Evolutionary conservation across 2,113 vertebrate species (phyloP).

Genomic region (Paedocypris sp.): DNA sequence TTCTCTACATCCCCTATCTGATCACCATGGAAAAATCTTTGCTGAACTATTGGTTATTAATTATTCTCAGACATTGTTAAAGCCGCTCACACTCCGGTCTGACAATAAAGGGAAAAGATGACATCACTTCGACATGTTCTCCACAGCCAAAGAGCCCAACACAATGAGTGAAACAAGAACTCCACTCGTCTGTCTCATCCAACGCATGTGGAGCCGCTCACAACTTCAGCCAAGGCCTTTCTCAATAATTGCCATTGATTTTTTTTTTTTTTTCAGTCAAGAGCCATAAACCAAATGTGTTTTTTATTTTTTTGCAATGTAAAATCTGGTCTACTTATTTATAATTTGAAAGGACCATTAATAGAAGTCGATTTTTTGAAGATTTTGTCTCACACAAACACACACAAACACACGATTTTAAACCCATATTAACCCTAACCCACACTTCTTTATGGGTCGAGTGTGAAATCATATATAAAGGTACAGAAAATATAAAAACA

Average conservation of each 20-base stretch:
- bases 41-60: constrained; percentile 42
- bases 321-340: too few species aligned
- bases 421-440: too few species aligned
- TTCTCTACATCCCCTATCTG: background rate
- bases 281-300: constrained; percentile 16
- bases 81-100: constrained; percentile 29
- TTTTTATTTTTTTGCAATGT: too few species aligned
- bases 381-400: too few species aligned
- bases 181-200: constrained; percentile 56
- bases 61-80: constrained; percentile 35
- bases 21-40: constrained; percentile 8
- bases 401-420: too few species aligned
- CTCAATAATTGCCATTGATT: too few species aligned
- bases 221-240: constrained; percentile 59
- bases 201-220: constrained; percentile 67
- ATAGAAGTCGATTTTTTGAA: too few species aligned
- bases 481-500: too few species aligned
- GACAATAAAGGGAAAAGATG: constrained; percentile 51
- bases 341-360: too few species aligned
- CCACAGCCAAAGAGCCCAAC: constrained; percentile 26
- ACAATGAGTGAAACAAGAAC: constrained; percentile 27
- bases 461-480: too few species aligned
- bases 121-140: constrained; percentile 49
- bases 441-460: too few species aligned
- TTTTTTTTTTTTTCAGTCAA: constrained; percentile 49